Base-by-base conservation (phyloP, 2,888 invertebrate genomes). In the Nomada fucata region DNA sequence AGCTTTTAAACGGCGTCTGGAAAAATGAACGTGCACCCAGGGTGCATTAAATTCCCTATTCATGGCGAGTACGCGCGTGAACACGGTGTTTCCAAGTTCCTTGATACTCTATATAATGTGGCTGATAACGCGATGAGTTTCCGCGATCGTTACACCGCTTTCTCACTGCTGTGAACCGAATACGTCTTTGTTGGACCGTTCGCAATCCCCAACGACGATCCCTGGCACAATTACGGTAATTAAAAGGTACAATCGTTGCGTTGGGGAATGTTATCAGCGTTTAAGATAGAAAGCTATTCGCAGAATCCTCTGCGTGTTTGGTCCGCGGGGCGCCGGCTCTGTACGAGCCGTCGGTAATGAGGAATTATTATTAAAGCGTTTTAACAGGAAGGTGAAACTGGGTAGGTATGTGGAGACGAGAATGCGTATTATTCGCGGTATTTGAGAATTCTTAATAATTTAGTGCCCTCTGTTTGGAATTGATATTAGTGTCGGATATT, bases 31-130 rank as follows among this genome's bases (percentile, higher is more conserved):
- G 44, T 13, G 15, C n/a, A 23, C 44, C 2, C 2, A 13, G 57
- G n/a, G 7, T 18, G 36, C 57, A 42, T 70, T 70, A 70, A 57
- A 36, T 70, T 57, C 42, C n/a, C 50, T 55, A 10, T 57, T 26
- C 20, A 52, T n/a, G n/a, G n/a, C 63, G 23, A 0, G 18, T 52
- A 29, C 2, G 23, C 9, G 13, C 13, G 59, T 15, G 23, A 63
- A 52, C 53, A 29, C 65, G 29, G 15, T 13, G 36, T 57, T 60
- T 26, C 60, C 52, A 11, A 60, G 50, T 52, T 65, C 10, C 26
- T 36, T 5, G 47, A 65, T 73, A 65, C 47, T 10, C 23, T 50
- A 10, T 50, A 23, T 59, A 59, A n/a, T 18, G 63, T 10, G 10
- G 44, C 13, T 13, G 55, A 63, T 63, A 42, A 52, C 52, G 36